Evolutionary conservation across 2,888 invertebrate species (phyloP), one percentile per base, ranked within the genome.

Genomic region (Brachyptera risi): DNA sequence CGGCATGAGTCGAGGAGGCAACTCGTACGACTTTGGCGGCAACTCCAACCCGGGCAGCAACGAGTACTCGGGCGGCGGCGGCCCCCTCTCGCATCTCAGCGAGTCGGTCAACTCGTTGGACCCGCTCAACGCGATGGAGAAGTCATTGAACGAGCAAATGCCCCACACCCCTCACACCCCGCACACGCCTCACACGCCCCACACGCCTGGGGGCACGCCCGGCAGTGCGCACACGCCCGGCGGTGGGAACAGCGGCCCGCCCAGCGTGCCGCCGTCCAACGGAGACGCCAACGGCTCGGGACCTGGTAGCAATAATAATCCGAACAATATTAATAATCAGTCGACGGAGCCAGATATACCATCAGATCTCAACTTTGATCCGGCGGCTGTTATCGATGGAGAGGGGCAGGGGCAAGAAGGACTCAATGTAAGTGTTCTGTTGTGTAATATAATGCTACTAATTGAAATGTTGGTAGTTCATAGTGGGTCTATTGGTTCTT

Each of bases 91-190:
- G 27, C 92, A 92, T 74, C 79, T 93, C 61, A 90, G 86, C 72
- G 92, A 93, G 67, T 90, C 90, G 19, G 91, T 91, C 63, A 92
- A 90, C 72, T 89, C 91, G n/a, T 79, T 94, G 67, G 93, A 94
- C 77, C 92, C 93, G 49, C 81, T 94, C 5, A 93, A 92, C 72
- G 93, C 93, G 56, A 94, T 94, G 90, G 94, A 94, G 74, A 94
- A 94, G 75, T 90, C 91, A 69, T 80, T 94, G 58, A 91, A 88
- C 73, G 93, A 93, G 76, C 92, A 87, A 84, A 87, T 87, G 85
- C 92, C 88, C n/a, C 87, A 87, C 71, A 88, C 87, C 65, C 87
- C 88, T 17, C 87, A 88, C 73, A 91, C 90, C 60, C 91, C 88
- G 11, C 90, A 89, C 70, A 86, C 78, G 73, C 90, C 80, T 71